Conservation (phyloP, 2,888 invertebrate genomes). For the Lucinisca nassula region DNA sequence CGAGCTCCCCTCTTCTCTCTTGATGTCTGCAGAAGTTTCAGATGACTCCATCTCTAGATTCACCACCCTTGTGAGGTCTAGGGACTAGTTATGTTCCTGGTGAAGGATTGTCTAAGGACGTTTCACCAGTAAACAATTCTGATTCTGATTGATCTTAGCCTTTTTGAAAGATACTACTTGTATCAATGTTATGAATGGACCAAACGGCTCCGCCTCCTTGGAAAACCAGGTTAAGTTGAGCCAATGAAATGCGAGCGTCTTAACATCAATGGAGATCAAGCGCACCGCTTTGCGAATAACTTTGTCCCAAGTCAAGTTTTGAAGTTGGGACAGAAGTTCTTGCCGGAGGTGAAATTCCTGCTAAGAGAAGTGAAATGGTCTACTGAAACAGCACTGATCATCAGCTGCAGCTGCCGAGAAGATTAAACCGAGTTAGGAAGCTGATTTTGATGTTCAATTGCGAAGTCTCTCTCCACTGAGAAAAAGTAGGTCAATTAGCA, state of each 20-base stretch:
- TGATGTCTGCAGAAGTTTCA: too few species aligned
- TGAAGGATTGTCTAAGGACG: too few species aligned
- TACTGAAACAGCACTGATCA: not conserved
- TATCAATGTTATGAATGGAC: not conserved
- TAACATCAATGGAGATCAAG: not conserved
- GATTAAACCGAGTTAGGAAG: not conserved
- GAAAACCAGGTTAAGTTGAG: constrained; percentile 18
- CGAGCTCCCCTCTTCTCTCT: too few species aligned
- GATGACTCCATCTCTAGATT: too few species aligned
- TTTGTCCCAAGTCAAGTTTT: constrained; percentile 68
- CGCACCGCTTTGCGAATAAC: constrained; percentile 27
- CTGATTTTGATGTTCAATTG: not conserved
- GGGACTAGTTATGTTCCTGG: too few species aligned
- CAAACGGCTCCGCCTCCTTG: not conserved
- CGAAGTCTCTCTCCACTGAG: not conserved
- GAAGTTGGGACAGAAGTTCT: constrained; percentile 67
- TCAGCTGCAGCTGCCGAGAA: not conserved
- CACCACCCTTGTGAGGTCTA: too few species aligned
- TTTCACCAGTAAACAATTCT: too few species aligned
- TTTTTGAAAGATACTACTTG: not conserved
- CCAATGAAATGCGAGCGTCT: constrained; percentile 21
- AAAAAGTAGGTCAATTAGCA: constrained; percentile 11
- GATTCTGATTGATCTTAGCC: too few species aligned
- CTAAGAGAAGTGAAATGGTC: not conserved
- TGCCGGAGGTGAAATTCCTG: not conserved